A percentile compares a stretch with the other conserved stretches of the same genome.
phyloP scores from a whole-genome alignment of 2,888 invertebrate species.

The Pristionchus fissidentatus region DNA sequence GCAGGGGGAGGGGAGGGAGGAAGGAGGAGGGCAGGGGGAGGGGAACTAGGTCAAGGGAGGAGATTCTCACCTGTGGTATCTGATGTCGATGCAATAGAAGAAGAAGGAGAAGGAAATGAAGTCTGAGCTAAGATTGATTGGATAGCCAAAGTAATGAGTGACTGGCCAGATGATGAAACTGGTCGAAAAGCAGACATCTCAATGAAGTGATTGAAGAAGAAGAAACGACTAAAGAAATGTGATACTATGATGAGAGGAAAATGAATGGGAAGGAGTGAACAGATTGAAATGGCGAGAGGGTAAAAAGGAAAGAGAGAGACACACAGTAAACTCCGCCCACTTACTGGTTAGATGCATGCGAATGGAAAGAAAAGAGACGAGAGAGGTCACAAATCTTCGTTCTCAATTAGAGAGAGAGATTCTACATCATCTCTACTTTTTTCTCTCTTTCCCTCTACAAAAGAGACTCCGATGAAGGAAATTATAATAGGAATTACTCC shows the following conservation, averaged over 20 bases:
- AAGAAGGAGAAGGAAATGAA: neutral
- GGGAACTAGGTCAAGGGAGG: no score
- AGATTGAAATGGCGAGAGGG: neutral
- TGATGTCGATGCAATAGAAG: neutral
- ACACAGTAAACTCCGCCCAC: neutral
- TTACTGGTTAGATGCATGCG: neutral
- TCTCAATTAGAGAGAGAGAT: neutral
- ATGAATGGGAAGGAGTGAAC: slow-evolving; percentile 78
- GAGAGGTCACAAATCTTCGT: neutral
- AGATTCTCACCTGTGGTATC: neutral
- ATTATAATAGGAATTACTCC: slow-evolving; percentile 18
- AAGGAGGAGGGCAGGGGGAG: neutral
- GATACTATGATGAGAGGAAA: no score
- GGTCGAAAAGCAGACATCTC: neutral
- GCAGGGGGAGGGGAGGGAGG: neutral
- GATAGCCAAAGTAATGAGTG: neutral
- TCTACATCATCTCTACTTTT: neutral
- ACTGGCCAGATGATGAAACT: neutral
- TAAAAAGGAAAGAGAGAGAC: neutral
- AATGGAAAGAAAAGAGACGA: neutral
- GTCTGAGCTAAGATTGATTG: neutral
- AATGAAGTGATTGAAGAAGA: neutral
- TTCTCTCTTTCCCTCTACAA: slow-evolving; percentile 7
- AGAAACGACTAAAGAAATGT: neutral
- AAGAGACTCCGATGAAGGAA: slow-evolving; percentile 35